phyloP scores from a whole-genome alignment of 2,888 invertebrate genomes.

The Urechis unicinctus region DNA sequence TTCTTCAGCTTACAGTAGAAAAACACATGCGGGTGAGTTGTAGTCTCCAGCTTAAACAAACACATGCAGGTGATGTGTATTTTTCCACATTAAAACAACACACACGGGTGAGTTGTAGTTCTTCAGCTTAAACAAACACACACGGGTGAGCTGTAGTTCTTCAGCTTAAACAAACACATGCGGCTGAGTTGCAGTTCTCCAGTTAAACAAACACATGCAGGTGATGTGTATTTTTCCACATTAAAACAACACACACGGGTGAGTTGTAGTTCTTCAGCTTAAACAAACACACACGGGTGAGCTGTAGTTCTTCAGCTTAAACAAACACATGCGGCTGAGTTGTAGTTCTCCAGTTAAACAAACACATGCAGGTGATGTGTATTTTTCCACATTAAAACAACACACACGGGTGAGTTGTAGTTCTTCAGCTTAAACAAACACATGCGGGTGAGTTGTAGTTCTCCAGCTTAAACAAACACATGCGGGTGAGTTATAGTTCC shows the following conservation, averaged over 20 bases:
- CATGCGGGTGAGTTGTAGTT: conserved; percentile 47
- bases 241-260: too few relatives aligned
- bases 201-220: conserved; percentile 54
- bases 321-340: conserved; percentile 53
- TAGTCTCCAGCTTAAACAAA: too few relatives aligned
- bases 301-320: conserved; percentile 52
- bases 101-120: too few relatives aligned
- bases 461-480: conserved; percentile 42
- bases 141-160: too few relatives aligned
- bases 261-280: too few relatives aligned
- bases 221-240: conserved; percentile 43
- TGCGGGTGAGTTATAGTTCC: conserved; percentile 31
- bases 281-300: background rate
- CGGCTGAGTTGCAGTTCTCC: too few relatives aligned
- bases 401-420: too few relatives aligned
- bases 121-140: background rate
- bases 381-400: conserved; percentile 43
- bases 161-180: too few relatives aligned
- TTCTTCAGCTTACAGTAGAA: conserved; percentile 46
- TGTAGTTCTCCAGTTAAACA: conserved; percentile 43
- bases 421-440: conserved; percentile 55
- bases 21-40: too few relatives aligned
- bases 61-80: background rate
- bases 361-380: conserved; percentile 27
- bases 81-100: background rate